Conservation (phyloP, 1,140 invertebrate genomes). For the Carposina sasakii region DNA sequence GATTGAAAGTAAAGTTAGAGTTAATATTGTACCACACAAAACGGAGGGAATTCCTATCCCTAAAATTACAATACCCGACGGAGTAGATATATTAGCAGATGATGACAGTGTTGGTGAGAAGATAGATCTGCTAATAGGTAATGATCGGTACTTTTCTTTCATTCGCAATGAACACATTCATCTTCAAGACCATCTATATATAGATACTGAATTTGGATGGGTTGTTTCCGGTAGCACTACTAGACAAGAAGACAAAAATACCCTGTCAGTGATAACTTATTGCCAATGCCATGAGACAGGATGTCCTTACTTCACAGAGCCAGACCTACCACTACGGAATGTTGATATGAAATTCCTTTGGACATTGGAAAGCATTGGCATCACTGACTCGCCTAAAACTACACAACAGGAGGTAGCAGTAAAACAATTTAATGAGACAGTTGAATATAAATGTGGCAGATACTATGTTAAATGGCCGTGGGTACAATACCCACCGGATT, state of each 20-base stretch:
- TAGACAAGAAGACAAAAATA: neutral
- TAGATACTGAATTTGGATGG: conserved; percentile 11
- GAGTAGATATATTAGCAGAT: conserved; percentile 3
- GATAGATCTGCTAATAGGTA: conserved; percentile 6
- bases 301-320: neutral
- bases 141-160: conserved; percentile 7
- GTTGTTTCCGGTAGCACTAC: neutral
- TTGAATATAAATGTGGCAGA: neutral
- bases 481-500: conserved; percentile 10
- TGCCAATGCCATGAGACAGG: conserved; percentile 3
- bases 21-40: conserved; percentile 5
- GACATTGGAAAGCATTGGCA: conserved; percentile 11
- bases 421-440: conserved; percentile 6
- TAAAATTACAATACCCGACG: neutral
- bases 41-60: neutral
- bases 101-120: conserved; percentile 1
- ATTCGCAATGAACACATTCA: neutral
- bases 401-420: conserved; percentile 14
- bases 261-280: neutral
- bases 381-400: conserved; percentile 7
- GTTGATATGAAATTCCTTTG: conserved; percentile 11
- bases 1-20: neutral
- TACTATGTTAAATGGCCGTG: conserved; percentile 15
- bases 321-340: conserved; percentile 8
- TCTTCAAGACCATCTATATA: neutral